Evolutionary conservation across 2,797 vertebrate species (phyloP), one percentile per base, ranked within the genome.

Genomic region (Channa striata): DNA sequence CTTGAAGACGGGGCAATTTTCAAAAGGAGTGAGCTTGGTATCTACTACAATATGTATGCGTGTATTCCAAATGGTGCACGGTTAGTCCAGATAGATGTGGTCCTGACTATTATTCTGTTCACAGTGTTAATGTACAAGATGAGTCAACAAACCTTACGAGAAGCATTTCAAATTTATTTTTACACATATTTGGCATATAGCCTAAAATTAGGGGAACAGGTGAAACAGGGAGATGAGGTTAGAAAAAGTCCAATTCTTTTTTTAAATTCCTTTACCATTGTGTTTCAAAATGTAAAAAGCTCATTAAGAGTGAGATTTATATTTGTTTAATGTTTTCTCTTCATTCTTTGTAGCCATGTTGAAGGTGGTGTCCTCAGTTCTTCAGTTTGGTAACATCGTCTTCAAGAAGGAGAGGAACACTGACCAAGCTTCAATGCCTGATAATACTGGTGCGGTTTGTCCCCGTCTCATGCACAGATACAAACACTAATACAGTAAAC

Each of bases 331-430:
- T 13, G 14, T 25, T n/a, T 2, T 36, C n/a, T 47, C 3, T n/a
- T 7, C 14, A 46, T 25, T 77, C 1, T 69, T 52, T 85, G 59
- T 87, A 99, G 98, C 96, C 12, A 98, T 99, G 97, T 92, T 99
- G 68, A 98, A 96, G 88, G 97, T 99, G 53, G 98, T 97, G 14
- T 99, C 97, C 11, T 95, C 97, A 0, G 97, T 99, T 79, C 94
- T 99, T 17, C 98, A 99, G 70, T 99, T 99, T 89, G 98, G 98
- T n/a, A 99, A 99, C 89, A 95, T 99, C 58, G 86, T 96, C 80
- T 99, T 99, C 63, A 99, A 99, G 89, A 99, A 99, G 86, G 98
- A 99, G 88, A 96, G 98, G 80, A 99, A 99, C 91, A 96, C 96
- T 0, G 98, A 99, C 59, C 98, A 99, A 86, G 97, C 98, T 19